Percentiles rank a stretch among this genome's conserved stretches.
These are phyloP conservation scores for Myoxocephalus aenaeus DNA, from an alignment of 2,797 vertebrate genomes.

Conservation along the genomic window DNA sequence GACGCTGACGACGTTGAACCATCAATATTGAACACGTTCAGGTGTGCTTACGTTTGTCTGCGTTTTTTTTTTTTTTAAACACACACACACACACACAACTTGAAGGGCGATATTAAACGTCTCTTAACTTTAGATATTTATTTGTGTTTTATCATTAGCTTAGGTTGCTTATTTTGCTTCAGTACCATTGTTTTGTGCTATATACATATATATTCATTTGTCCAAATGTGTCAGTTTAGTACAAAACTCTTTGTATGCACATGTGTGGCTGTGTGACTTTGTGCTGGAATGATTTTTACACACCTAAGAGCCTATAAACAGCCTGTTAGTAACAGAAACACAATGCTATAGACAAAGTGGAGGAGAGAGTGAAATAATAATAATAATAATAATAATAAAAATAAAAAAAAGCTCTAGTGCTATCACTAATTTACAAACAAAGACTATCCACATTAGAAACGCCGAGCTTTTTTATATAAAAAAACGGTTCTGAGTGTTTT, in stretches of 20 bases:
- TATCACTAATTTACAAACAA: conserved; percentile 63
- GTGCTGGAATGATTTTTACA: conserved; percentile 74
- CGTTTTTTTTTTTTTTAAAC: conserved; percentile 29
- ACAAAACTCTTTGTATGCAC: conserved; percentile 32
- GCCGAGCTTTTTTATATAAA: conserved; percentile 63
- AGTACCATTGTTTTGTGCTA: conserved; percentile 66
- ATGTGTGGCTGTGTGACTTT: conserved; percentile 42
- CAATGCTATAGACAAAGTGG: conserved; percentile 43
- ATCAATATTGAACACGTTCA: not conserved
- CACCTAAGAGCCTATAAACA: conserved; percentile 65
- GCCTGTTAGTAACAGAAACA: conserved; percentile 80
- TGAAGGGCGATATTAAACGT: conserved; percentile 23
- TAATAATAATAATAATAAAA: conserved; percentile 1
- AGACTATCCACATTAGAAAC: conserved; percentile 75
- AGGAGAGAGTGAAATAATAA: conserved; percentile 23
- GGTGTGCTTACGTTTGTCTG: conserved; percentile 41
- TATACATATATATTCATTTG: conserved; percentile 2
- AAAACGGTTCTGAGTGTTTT: conserved; percentile 37
- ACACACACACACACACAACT: conserved; percentile 7
- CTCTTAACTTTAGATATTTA: not conserved
- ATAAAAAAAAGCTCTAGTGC: conserved; percentile 48
- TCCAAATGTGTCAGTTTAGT: conserved; percentile 25
- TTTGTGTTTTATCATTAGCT: not conserved
- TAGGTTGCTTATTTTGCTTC: conserved; percentile 16
- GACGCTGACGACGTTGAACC: not conserved